A percentile compares a stretch with the other conserved stretches of the same genome.
phyloP scores from a whole-genome alignment of 1,140 invertebrate species.

The Daktulosphaira vitifoliae region DNA sequence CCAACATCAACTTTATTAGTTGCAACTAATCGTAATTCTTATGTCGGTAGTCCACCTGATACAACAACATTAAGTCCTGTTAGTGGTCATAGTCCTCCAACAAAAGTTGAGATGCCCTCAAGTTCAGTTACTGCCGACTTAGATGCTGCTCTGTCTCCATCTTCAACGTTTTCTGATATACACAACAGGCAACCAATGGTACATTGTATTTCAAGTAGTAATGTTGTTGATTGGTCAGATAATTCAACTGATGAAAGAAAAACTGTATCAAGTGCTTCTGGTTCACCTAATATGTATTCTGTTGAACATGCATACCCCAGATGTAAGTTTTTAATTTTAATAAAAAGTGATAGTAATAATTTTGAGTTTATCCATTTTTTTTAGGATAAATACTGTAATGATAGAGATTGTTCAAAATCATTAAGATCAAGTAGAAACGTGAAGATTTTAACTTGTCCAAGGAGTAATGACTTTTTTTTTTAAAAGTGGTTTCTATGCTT shows the following conservation, averaged over 20 bases:
- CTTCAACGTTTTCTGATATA: conserved; percentile 38
- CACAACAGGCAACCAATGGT: conserved; percentile 51
- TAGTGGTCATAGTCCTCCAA: conserved; percentile 41
- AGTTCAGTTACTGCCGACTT: conserved; percentile 39
- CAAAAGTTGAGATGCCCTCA: conserved; percentile 45
- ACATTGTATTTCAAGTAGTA: conserved; percentile 71
- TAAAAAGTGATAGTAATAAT: too few relatives aligned
- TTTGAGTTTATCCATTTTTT: neutral
- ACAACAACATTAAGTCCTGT: conserved; percentile 70
- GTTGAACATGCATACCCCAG: conserved; percentile 23
- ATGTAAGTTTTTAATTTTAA: neutral
- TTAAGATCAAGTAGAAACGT: too few relatives aligned
- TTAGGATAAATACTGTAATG: too few relatives aligned
- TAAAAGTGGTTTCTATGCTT: too few relatives aligned
- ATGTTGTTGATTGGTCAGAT: conserved; percentile 38
- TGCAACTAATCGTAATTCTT: conserved; percentile 48
- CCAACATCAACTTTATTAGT: conserved; percentile 43
- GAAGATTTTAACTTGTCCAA: too few relatives aligned
- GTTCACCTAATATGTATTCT: conserved; percentile 22
- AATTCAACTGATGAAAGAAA: conserved; percentile 25
- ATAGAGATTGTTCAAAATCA: too few relatives aligned
- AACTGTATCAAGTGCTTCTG: conserved; percentile 12
- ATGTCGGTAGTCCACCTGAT: conserved; percentile 56
- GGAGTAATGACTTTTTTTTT: too few relatives aligned
- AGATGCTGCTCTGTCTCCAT: conserved; percentile 36